These are phyloP conservation scores for Onthophagus taurus DNA, from an alignment of 1,140 invertebrate species.

Conservation along the genomic window DNA sequence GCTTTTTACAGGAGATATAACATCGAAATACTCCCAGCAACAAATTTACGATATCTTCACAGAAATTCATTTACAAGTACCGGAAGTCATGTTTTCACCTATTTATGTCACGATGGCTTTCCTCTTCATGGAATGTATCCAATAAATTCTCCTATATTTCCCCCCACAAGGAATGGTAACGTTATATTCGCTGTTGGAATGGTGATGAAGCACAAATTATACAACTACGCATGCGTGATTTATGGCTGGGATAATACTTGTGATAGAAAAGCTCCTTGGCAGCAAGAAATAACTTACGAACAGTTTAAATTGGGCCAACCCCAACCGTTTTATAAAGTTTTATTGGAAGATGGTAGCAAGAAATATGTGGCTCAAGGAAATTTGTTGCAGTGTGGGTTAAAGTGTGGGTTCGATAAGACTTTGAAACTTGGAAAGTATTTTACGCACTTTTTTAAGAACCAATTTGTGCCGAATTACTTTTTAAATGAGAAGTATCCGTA, in stretches of 20 bases:
- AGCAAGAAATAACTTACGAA: slow-evolving; percentile 47
- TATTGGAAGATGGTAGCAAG: slow-evolving; percentile 57
- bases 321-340: slow-evolving; percentile 68
- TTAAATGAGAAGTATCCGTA: slow-evolving; percentile 57
- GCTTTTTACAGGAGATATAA: too few species aligned
- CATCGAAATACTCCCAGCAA: too few species aligned
- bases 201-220: slow-evolving; percentile 54
- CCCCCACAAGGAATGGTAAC: slow-evolving; percentile 27
- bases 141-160: too few species aligned
- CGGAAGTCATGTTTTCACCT: too few species aligned
- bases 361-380: slow-evolving; percentile 64
- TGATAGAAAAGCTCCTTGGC: slow-evolving; percentile 46
- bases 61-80: too few species aligned
- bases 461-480: slow-evolving; percentile 57
- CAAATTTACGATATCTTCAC: too few species aligned
- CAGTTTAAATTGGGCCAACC: slow-evolving; percentile 43
- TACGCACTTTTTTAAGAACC: slow-evolving; percentile 48
- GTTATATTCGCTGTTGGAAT: slow-evolving; percentile 58
- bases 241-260: slow-evolving; percentile 59
- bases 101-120: too few species aligned
- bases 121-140: too few species aligned
- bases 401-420: too few species aligned
- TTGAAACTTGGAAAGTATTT: slow-evolving; percentile 58
- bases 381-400: too few species aligned
- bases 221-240: slow-evolving; percentile 58